Evolutionary conservation across 2,888 invertebrate genomes (phyloP).

Genomic region (Prenolepis imparis): DNA sequence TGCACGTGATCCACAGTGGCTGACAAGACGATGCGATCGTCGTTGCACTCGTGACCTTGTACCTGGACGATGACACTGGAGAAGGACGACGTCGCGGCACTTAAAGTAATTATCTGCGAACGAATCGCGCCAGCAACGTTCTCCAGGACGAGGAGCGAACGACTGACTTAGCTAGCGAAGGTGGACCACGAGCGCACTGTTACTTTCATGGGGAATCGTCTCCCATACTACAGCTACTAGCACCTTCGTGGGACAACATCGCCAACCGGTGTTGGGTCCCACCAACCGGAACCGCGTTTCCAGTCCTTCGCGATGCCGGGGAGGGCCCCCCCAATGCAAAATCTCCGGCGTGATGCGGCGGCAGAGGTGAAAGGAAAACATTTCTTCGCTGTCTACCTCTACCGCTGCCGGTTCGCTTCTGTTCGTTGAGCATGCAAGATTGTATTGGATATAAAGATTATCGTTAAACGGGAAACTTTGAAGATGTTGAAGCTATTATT

Average conservation of each 20-base stretch:
- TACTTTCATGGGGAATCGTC: conserved; percentile 84
- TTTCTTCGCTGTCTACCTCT: conserved; percentile 72
- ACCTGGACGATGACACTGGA: conserved; percentile 60
- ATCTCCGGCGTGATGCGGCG: conserved; percentile 2
- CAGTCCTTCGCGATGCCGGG: conserved; percentile 38
- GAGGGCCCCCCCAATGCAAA: not conserved
- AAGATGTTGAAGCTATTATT: not conserved
- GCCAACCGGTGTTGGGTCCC: conserved; percentile 58
- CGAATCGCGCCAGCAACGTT: conserved; percentile 56
- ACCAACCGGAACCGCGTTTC: conserved; percentile 69
- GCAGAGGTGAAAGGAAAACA: conserved; percentile 83
- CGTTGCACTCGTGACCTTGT: conserved; percentile 73
- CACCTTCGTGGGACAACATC: conserved; percentile 55
- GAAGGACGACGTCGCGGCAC: conserved; percentile 42
- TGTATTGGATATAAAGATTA: not conserved
- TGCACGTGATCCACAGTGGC: conserved; percentile 41
- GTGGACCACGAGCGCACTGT: conserved; percentile 79
- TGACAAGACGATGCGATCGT: conserved; percentile 39
- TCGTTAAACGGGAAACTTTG: not conserved
- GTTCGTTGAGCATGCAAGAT: not conserved
- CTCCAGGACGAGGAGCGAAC: conserved; percentile 58
- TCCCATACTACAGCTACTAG: conserved; percentile 75
- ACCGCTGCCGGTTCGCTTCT: conserved; percentile 1
- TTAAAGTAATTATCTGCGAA: not conserved
- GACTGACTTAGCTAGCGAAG: conserved; percentile 58